Evolutionary conservation across 2,113 vertebrate genomes (phyloP).

Genomic region (Carettochelys insculpta): DNA sequence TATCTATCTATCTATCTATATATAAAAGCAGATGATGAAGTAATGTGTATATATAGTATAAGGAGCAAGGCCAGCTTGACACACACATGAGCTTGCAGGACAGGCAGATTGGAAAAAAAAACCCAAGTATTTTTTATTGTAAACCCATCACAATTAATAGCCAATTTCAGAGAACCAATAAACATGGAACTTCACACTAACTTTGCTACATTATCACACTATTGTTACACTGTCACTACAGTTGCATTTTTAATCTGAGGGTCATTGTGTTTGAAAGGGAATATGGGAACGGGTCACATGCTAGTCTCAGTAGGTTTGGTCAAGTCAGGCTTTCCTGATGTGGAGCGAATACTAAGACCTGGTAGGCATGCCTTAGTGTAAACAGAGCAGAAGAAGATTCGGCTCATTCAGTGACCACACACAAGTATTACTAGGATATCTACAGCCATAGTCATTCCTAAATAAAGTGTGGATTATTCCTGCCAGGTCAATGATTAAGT

Average conservation of each 20-base stretch:
- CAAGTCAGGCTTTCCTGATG: background rate
- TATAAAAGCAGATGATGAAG: conserved; percentile 9
- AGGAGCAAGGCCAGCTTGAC: background rate
- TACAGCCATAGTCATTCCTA: background rate
- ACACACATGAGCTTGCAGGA: background rate
- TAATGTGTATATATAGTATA: no score
- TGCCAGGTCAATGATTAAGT: background rate
- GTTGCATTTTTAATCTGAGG: background rate
- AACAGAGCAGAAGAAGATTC: background rate
- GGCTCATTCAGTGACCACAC: background rate
- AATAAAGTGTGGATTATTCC: background rate
- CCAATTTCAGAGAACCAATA: background rate
- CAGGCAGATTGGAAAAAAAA: background rate
- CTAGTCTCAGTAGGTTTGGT: background rate
- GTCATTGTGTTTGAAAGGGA: background rate
- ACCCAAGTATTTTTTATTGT: background rate
- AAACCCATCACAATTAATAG: background rate
- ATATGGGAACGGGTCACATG: fast-evolving
- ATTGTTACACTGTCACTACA: no score
- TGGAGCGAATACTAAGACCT: background rate
- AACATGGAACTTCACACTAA: background rate
- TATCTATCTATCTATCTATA: no score
- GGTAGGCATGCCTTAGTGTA: background rate
- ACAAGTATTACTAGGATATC: background rate
- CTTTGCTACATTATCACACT: background rate